These are phyloP conservation scores for Neotoxoptera formosana DNA, from an alignment of 1,140 invertebrate genomes.

Conservation along the genomic window DNA sequence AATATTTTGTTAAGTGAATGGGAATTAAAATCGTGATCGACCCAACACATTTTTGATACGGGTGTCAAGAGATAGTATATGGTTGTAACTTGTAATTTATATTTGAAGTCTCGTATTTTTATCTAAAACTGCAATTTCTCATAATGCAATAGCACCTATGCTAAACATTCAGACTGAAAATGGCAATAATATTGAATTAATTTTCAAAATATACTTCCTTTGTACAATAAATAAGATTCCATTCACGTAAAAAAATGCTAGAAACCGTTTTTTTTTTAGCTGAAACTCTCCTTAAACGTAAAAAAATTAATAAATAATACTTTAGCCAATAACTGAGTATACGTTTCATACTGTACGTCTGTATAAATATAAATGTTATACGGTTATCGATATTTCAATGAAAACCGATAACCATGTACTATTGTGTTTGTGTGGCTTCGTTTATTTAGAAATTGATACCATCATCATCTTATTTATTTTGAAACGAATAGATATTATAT, in stretches of 20 bases:
- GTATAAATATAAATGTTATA: background rate
- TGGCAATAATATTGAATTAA: background rate
- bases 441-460: slow-evolving; percentile 25
- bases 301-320: background rate
- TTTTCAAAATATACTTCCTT: background rate
- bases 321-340: background rate
- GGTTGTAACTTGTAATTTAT: background rate
- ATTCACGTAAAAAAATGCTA: background rate
- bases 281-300: background rate
- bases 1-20: background rate
- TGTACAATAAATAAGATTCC: background rate
- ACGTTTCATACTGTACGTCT: background rate
- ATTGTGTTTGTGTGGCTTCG: background rate
- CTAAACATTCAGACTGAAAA: background rate
- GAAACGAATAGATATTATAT: background rate
- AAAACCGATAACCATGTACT: background rate
- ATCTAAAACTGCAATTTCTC: background rate
- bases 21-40: slow-evolving; percentile 13
- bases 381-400: background rate
- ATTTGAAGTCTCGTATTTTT: background rate
- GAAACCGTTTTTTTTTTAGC: background rate
- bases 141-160: background rate
- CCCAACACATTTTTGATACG: background rate
- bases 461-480: background rate
- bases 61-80: background rate